Evolutionary conservation across 35 echinoderm and acorn worm genomes (phyloP), one percentile per base, ranked within the genome.

Genomic region (Strongylocentrotus purpuratus): DNA sequence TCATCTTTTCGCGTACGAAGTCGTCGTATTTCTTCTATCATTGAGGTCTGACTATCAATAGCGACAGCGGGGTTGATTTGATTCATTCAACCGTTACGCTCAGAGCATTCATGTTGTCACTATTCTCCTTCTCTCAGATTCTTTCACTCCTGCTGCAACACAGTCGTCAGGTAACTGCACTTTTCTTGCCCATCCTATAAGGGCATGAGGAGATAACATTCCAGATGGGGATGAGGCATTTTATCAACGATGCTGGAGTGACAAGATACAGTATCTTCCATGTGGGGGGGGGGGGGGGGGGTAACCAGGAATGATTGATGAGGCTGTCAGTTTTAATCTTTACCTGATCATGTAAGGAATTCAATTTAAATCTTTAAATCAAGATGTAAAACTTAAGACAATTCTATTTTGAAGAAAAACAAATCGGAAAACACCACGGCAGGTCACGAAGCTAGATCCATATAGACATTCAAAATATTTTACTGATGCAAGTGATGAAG

Each of bases 61-160:
- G 87, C 32, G 87, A 89, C 87, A 46, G 87, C 32, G 87, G 31
- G 87, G 87, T 89, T 89, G 33, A 89, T 89, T 89, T 46, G 87
- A 45, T 89, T 89, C 87, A 89, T 89, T 89, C 87, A 89, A 89
- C 32, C 45, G 87, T 46, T 89, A 31, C 87, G 87, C 18, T 46
- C 87, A 89, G 65, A 89, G 87, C 87, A 89, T 89, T 89, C 87
- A 89, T 89, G 87, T 89, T 89, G 45, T 89, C 87, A 45, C 87
- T 89, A 89, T 89, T 41, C 45, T 35, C 87, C 2, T 89, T 41
- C 85, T 86, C 87, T 89, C 32, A n/a, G 28, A n/a, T 28, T 78
- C 65, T 78, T n/a, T 20, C 9, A 12, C 52, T 59, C 52, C 65
- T 78, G 17, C 5, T 28, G 65, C 65, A 78, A 78, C 28, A 22